Conservation (phyloP, 2,888 invertebrate genomes). For the Xestia c-nigrum region DNA sequence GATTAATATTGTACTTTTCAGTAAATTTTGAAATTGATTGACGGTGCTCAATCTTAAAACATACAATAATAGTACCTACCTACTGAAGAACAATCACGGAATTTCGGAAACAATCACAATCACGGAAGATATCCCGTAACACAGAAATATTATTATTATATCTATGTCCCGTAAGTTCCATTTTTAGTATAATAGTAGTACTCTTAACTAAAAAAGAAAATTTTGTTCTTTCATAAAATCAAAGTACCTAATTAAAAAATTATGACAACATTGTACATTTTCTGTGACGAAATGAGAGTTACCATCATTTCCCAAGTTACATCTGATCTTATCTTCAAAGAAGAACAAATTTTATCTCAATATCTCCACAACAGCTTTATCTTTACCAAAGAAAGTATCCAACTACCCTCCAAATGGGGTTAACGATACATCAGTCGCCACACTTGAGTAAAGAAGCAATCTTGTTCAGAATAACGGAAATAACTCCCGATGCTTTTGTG, state of each 20-base stretch:
- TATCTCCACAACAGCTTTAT: constrained; percentile 19
- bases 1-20: too few species aligned
- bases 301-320: too few species aligned
- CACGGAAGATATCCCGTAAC: too few species aligned
- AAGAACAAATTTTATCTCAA: constrained; percentile 1
- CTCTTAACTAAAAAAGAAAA: not conserved
- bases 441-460: constrained; percentile 28
- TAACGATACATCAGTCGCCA: constrained; percentile 35
- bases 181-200: too few species aligned
- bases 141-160: too few species aligned
- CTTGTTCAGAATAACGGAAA: constrained; percentile 33
- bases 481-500: constrained; percentile 31
- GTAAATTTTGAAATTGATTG: too few species aligned
- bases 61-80: too few species aligned
- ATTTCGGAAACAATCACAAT: too few species aligned
- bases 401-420: constrained; percentile 37
- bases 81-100: too few species aligned
- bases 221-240: not conserved
- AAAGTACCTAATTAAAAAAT: not conserved
- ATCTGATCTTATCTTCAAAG: not conserved
- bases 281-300: not conserved
- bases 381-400: constrained; percentile 35
- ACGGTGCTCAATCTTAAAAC: too few species aligned
- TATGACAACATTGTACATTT: not conserved
- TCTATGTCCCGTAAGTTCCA: too few species aligned